phyloP scores from a whole-genome alignment of 2,797 vertebrate genomes.

The Cichlasoma orientale region DNA sequence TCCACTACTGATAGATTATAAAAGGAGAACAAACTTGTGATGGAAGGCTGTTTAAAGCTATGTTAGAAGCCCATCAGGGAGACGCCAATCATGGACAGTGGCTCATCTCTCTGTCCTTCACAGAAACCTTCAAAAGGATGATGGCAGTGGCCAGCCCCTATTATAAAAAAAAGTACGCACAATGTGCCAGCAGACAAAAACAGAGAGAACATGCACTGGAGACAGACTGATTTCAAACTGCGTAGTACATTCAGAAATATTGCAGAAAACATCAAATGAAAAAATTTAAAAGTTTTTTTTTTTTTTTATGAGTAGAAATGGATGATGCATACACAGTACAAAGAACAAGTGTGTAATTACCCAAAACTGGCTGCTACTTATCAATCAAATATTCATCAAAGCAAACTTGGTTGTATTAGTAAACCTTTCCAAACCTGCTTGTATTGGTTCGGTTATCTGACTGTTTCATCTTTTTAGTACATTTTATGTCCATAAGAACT shows the following conservation, averaged over 20 bases:
- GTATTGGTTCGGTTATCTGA: slow-evolving; percentile 26
- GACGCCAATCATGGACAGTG: slow-evolving; percentile 22
- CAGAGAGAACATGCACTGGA: neutral
- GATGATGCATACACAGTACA: slow-evolving; percentile 4
- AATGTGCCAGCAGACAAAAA: slow-evolving; percentile 1
- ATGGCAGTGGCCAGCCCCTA: neutral
- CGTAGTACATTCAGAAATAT: neutral
- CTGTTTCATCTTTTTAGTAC: slow-evolving; percentile 25
- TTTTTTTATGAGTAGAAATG: slow-evolving; percentile 1
- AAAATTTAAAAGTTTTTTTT: neutral
- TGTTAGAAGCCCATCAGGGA: slow-evolving; percentile 35
- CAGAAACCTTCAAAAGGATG: slow-evolving; percentile 29
- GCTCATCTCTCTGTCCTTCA: slow-evolving; percentile 29
- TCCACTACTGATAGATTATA: slow-evolving; percentile 44
- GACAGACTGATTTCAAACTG: slow-evolving; percentile 9
- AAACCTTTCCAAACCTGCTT: slow-evolving; percentile 28
- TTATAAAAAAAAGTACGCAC: neutral
- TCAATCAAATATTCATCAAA: slow-evolving; percentile 37
- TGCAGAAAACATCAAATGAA: slow-evolving; percentile 18
- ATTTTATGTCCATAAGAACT: slow-evolving; percentile 15
- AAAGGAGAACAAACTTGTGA: slow-evolving; percentile 50
- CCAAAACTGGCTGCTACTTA: slow-evolving; percentile 28
- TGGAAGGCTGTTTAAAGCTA: slow-evolving; percentile 50
- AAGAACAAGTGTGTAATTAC: slow-evolving; percentile 9
- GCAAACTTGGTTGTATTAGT: slow-evolving; percentile 16